Evolutionary conservation across 2,888 invertebrate genomes (phyloP).

Genomic region (Volucella bombylans): DNA sequence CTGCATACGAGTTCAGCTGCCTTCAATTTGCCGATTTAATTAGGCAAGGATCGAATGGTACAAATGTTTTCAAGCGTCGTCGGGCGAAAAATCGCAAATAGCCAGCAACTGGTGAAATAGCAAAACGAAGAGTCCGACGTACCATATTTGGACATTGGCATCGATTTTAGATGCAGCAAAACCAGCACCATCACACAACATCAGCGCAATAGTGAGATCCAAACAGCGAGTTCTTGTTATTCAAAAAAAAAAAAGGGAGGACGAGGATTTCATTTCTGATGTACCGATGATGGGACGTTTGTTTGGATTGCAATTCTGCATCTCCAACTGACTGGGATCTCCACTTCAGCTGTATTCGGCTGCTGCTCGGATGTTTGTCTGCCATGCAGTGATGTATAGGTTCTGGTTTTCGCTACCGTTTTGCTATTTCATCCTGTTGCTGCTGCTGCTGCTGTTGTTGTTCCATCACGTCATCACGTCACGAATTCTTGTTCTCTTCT

Average conservation of each 20-base stretch:
- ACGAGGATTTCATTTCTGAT: slow-evolving; percentile 40
- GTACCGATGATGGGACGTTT: slow-evolving; percentile 33
- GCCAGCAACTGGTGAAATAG: slow-evolving; percentile 58
- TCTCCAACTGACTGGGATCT: background rate
- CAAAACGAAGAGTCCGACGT: slow-evolving; percentile 39
- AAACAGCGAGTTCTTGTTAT: slow-evolving; percentile 50
- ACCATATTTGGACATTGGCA: slow-evolving; percentile 66
- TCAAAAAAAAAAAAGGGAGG: slow-evolving; percentile 9
- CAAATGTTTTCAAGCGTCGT: slow-evolving; percentile 19
- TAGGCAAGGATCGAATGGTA: slow-evolving; percentile 5
- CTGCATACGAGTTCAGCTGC: slow-evolving; percentile 9
- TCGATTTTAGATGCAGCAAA: slow-evolving; percentile 46
- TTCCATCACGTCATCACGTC: slow-evolving; percentile 10
- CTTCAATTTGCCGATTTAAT: slow-evolving; percentile 19
- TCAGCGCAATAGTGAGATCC: background rate
- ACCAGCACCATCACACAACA: background rate
- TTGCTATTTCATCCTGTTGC: slow-evolving; percentile 66
- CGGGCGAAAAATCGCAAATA: slow-evolving; percentile 4
- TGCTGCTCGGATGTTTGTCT: background rate
- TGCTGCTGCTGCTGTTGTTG: too few relatives aligned
- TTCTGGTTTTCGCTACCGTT: slow-evolving; percentile 54
- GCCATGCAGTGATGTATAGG: background rate
- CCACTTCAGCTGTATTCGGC: background rate
- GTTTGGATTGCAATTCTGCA: slow-evolving; percentile 1
- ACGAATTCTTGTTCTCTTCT: slow-evolving; percentile 6